Evolutionary conservation across 2,113 vertebrate species (phyloP).

Genomic region (Corythaeola cristata): DNA sequence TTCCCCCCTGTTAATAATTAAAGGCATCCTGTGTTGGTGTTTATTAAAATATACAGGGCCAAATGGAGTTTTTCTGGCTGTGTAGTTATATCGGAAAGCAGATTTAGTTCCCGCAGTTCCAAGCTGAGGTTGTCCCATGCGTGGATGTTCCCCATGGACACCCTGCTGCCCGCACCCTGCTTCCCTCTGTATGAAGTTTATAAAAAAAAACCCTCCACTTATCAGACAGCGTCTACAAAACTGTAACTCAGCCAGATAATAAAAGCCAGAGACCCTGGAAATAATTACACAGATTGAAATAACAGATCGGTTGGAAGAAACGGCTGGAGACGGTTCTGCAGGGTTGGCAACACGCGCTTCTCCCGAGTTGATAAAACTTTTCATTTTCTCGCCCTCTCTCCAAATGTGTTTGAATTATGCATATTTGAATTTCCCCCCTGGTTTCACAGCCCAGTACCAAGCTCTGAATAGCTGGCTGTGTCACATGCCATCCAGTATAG

Average conservation of each 20-base stretch:
- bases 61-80: background rate
- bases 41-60: background rate
- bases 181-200: background rate
- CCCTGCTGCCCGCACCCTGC: background rate
- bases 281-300: conserved; percentile 67
- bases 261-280: conserved; percentile 67
- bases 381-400: background rate
- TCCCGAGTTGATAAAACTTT: background rate
- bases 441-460: conserved; percentile 58
- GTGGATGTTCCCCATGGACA: background rate
- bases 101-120: background rate
- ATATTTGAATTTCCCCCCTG: conserved; percentile 62
- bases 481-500: conserved; percentile 53
- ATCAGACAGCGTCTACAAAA: conserved; percentile 31
- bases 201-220: background rate
- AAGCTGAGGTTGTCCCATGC: background rate
- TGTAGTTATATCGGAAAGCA: background rate
- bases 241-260: conserved; percentile 41
- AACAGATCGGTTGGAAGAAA: conserved; percentile 62
- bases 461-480: conserved; percentile 66
- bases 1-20: background rate
- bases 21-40: background rate
- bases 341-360: conserved; percentile 27
- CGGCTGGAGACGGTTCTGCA: conserved; percentile 42
- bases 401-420: conserved; percentile 57